Evolutionary conservation across 2,113 vertebrate species (phyloP).

Genomic region (Eurystomus gularis): DNA sequence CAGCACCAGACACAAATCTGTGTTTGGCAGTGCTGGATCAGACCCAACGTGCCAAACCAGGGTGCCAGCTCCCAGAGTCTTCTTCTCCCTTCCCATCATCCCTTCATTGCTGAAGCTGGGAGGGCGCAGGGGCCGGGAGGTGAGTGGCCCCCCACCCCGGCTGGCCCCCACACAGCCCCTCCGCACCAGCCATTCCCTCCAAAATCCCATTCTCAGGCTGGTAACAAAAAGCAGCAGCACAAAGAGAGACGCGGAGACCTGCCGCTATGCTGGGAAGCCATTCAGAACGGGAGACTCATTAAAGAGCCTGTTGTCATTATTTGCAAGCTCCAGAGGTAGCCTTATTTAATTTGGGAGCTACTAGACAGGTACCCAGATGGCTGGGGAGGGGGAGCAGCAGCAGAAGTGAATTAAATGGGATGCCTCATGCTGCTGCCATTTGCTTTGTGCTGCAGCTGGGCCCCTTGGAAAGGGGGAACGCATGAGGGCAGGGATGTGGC

Average conservation of each 20-base stretch:
- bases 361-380: slow-evolving; percentile 37
- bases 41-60: accelerated
- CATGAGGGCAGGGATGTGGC: background rate
- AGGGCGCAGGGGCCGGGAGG: background rate
- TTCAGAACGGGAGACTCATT: background rate
- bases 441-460: slow-evolving; percentile 31
- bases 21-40: accelerated
- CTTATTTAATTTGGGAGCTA: background rate
- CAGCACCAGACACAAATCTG: background rate
- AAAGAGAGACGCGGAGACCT: background rate
- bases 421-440: background rate
- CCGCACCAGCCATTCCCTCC: background rate
- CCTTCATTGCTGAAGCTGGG: background rate
- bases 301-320: background rate
- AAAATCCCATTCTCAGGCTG: background rate
- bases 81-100: background rate
- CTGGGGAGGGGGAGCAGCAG: background rate
- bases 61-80: background rate
- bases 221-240: slow-evolving; percentile 44
- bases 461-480: background rate
- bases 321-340: slow-evolving; percentile 7
- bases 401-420: background rate
- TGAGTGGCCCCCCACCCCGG: background rate
- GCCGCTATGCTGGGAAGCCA: background rate
- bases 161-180: background rate